Conservation (phyloP, 2,797 vertebrate species). For the Myotis findleyi region DNA sequence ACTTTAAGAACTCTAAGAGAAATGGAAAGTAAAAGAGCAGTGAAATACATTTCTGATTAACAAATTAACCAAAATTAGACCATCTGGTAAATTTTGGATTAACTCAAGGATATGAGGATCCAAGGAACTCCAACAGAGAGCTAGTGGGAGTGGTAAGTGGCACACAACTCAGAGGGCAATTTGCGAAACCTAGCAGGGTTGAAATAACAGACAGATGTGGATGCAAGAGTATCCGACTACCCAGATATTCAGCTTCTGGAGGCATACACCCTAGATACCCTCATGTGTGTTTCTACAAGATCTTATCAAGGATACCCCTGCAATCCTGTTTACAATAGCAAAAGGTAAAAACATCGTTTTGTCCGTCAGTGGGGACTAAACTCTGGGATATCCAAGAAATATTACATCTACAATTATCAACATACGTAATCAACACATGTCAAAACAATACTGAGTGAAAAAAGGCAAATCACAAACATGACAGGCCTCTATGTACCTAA, state of each 20-base stretch:
- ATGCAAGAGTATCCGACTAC: neutral
- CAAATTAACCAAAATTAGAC: neutral
- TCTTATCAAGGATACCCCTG: neutral
- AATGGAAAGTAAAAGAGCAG: neutral
- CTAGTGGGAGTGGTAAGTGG: fast-evolving
- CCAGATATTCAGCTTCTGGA: neutral
- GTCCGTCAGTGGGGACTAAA: neutral
- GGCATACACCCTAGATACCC: neutral
- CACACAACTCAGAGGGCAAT: neutral
- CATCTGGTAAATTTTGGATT: neutral
- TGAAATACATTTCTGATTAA: neutral
- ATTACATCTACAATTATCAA: neutral
- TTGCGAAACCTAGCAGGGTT: neutral
- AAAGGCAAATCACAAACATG: neutral
- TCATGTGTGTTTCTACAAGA: neutral
- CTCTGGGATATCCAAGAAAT: neutral
- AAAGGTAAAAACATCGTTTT: neutral
- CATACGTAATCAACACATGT: neutral
- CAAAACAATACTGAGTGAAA: neutral
- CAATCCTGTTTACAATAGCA: neutral
- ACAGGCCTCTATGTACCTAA: neutral
- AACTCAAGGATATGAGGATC: neutral
- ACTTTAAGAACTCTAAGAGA: neutral
- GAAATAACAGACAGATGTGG: neutral
- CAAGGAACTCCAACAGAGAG: neutral